Base-by-base conservation (phyloP, 2,113 vertebrate species). In the Leptosomus discolor region DNA sequence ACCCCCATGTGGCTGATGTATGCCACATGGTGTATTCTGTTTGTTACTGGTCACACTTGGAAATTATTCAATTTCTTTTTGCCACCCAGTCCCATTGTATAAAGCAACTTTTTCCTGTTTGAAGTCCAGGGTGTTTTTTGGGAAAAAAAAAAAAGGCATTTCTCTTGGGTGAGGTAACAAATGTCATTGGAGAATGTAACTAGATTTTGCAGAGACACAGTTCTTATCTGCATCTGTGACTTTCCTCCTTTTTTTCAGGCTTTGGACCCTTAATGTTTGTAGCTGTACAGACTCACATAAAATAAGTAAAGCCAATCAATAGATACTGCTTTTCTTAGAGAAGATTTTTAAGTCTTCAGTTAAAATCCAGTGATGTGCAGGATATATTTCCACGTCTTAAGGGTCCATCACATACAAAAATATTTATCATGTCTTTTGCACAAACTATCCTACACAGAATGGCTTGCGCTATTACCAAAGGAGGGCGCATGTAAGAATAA, bases 41-140 rank as follows among this genome's bases (percentile, higher is more conserved):
- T 94, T 88, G 51, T 95, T 78, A 68, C 88, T 91, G 92, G 94
- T 81, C 96, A 96, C 61, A 75, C 89, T 91, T 94, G 92, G 86
- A 95, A 94, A 87, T 79, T 14, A 82, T 90, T 92, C 94, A 30
- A n/a, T 48, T 94, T 80, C 76, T 81, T 91, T 96, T 87, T 89
- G 83, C 94, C 88, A 85, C 61, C 64, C 86, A 94, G 45, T 11
- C 50, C 84, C 77, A 82, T 57, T 82, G 90, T 85, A 88, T 34
- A 92, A 94, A 91, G 65, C 20, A 83, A 71, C 8, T 88, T 71
- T 41, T 88, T 75, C 18, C 32, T 84, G n/a, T 94, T 94, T 90
- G 69, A 89, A 97, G 53, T 68, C 48, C 65, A 69, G 37, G 22
- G n/a, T 50, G 34, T 9, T 37, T 75, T 73, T 65, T 5, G 18